These are phyloP conservation scores for Dermolepida albohirtum DNA, from an alignment of 2,888 invertebrate genomes.

Conservation along the genomic window DNA sequence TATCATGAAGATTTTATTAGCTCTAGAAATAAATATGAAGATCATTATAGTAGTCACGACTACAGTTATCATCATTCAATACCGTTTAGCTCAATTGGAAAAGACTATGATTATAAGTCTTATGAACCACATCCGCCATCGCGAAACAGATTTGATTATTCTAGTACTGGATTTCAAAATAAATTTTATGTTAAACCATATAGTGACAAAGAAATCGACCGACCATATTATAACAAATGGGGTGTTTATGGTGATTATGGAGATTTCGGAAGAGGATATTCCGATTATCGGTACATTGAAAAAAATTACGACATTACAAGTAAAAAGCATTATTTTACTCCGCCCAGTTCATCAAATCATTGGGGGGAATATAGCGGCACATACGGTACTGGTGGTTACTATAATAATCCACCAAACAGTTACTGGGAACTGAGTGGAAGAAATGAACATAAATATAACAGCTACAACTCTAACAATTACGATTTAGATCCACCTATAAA, in stretches of 20 bases:
- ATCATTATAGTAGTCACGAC: slow-evolving; percentile 43
- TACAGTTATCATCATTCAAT: slow-evolving; percentile 38
- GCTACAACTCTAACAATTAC: slow-evolving; percentile 17
- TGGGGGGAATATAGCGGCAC: slow-evolving; percentile 63
- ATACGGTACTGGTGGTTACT: slow-evolving; percentile 57
- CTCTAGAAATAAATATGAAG: slow-evolving; percentile 38
- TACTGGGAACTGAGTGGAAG: slow-evolving; percentile 56
- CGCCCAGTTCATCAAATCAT: slow-evolving; percentile 56
- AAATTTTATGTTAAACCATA: slow-evolving; percentile 25
- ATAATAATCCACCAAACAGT: slow-evolving; percentile 53
- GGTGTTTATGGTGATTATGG: slow-evolving; percentile 75
- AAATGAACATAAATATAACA: slow-evolving; percentile 23
- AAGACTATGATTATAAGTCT: slow-evolving; percentile 50
- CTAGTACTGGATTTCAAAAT: slow-evolving; percentile 7
- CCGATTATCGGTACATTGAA: slow-evolving; percentile 14
- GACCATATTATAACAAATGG: slow-evolving; percentile 62
- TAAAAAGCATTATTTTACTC: slow-evolving; percentile 4
- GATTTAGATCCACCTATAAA: not conserved
- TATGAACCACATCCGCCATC: slow-evolving; percentile 55
- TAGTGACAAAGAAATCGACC: not conserved
- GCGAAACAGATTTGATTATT: slow-evolving; percentile 32
- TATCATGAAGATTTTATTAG: slow-evolving; percentile 23
- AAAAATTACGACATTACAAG: slow-evolving; percentile 25
- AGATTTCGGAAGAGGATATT: slow-evolving; percentile 52
- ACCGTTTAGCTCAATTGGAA: slow-evolving; percentile 3